These are phyloP conservation scores for Meteorus sp. DNA, from an alignment of 1,140 invertebrate species.

Conservation along the genomic window DNA sequence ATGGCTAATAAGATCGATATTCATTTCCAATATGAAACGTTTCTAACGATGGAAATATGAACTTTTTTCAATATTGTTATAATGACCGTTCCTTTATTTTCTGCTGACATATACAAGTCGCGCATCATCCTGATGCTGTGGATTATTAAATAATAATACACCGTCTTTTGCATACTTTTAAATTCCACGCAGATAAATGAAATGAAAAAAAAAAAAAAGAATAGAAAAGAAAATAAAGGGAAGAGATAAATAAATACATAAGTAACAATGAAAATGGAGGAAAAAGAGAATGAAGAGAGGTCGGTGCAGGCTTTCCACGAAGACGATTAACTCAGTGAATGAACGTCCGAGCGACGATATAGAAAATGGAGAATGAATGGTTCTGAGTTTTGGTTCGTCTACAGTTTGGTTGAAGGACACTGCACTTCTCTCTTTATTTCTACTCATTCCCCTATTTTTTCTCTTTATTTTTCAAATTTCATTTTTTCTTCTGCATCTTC, in stretches of 20 bases:
- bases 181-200: too few species aligned
- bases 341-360: constrained; percentile 32
- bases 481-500: not conserved
- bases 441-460: constrained; percentile 9
- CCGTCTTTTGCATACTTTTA: too few species aligned
- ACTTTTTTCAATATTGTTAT: too few species aligned
- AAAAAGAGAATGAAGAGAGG: constrained; percentile 12
- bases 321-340: constrained; percentile 42
- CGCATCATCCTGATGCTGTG: too few species aligned
- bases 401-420: constrained; percentile 6
- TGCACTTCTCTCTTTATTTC: constrained; percentile 1
- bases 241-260: too few species aligned
- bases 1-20: constrained; percentile 30
- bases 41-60: not conserved
- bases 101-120: too few species aligned
- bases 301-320: constrained; percentile 33
- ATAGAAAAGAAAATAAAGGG: too few species aligned
- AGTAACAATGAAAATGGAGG: not conserved
- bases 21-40: not conserved
- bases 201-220: too few species aligned
- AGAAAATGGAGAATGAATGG: constrained; percentile 34
- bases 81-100: too few species aligned
- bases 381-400: constrained; percentile 24
- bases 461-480: not conserved
- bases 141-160: too few species aligned